Conservation (phyloP, 35 echinoderm and acorn worm genomes). For the Heliocidaris tuberculata region DNA sequence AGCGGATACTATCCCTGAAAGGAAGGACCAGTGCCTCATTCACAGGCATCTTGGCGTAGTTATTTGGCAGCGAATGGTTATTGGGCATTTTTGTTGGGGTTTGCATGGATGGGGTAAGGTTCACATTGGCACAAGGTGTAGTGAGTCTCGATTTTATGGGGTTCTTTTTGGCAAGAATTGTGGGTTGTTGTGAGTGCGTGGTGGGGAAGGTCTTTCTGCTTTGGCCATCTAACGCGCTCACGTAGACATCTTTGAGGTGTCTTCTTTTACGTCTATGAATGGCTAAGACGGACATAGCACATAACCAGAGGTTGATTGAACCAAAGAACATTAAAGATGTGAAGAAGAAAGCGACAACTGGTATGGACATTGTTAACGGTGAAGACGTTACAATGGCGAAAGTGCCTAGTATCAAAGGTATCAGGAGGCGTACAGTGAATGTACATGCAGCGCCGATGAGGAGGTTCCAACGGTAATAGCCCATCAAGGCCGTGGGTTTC, state of each 20-base stretch:
- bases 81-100: neutral
- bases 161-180: conserved; percentile 39
- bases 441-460: conserved; percentile 13
- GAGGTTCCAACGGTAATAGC: neutral
- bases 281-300: neutral
- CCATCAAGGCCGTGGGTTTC: conserved; percentile 5
- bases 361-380: conserved; percentile 23
- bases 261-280: neutral
- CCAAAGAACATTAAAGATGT: conserved; percentile 41
- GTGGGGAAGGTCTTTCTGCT: neutral
- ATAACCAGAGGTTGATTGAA: conserved; percentile 32
- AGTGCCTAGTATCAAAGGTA: neutral
- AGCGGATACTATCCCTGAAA: neutral
- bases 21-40: neutral
- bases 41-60: conserved; percentile 15
- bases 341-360: conserved; percentile 43
- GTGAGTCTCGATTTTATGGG: neutral
- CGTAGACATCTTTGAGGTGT: neutral
- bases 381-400: neutral
- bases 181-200: neutral
- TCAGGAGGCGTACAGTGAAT: conserved; percentile 7
- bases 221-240: neutral
- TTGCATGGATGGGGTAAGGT: neutral
- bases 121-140: conserved; percentile 18
- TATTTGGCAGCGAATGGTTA: neutral